These are phyloP conservation scores for Drosophila tsacasi DNA, from an alignment of 1,140 invertebrate species.

Conservation along the genomic window DNA sequence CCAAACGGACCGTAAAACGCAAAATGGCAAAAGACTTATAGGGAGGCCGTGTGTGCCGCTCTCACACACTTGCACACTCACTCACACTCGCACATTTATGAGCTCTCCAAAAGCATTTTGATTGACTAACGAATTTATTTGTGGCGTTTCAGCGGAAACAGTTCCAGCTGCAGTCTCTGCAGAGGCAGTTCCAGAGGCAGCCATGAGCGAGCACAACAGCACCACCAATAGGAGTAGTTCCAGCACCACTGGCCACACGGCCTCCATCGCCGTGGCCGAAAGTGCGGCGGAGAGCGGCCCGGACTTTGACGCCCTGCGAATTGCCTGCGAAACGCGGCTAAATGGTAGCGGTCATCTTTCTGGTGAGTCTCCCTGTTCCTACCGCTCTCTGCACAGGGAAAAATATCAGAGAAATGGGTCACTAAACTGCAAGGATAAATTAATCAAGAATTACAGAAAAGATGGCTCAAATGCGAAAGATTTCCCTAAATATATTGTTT, in stretches of 20 bases:
- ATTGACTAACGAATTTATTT: conserved; percentile 48
- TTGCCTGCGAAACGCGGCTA: conserved; percentile 52
- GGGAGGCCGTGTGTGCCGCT: conserved; percentile 1
- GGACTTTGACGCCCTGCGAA: conserved; percentile 65
- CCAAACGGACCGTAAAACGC: conserved; percentile 67
- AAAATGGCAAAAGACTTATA: conserved; percentile 61
- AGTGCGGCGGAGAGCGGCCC: conserved; percentile 61
- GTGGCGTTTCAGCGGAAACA: conserved; percentile 48
- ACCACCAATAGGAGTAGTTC: conserved; percentile 8
- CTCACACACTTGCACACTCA: conserved; percentile 8
- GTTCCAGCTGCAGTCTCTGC: conserved; percentile 24
- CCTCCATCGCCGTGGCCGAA: conserved; percentile 42
- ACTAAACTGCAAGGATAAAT: not conserved
- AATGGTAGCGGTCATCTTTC: conserved; percentile 49
- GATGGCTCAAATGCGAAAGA: not conserved
- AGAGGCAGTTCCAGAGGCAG: conserved; percentile 6
- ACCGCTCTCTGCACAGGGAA: conserved; percentile 6
- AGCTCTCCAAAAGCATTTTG: conserved; percentile 50
- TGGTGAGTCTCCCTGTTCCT: conserved; percentile 13
- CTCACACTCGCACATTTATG: conserved; percentile 32
- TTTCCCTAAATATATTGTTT: not conserved
- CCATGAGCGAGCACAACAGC: conserved; percentile 56
- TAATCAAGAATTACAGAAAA: not conserved
- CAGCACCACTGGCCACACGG: conserved; percentile 17
- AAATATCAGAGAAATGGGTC: not conserved